These are phyloP conservation scores for Hoplodrina blanda DNA, from an alignment of 2,888 invertebrate genomes.

Conservation along the genomic window DNA sequence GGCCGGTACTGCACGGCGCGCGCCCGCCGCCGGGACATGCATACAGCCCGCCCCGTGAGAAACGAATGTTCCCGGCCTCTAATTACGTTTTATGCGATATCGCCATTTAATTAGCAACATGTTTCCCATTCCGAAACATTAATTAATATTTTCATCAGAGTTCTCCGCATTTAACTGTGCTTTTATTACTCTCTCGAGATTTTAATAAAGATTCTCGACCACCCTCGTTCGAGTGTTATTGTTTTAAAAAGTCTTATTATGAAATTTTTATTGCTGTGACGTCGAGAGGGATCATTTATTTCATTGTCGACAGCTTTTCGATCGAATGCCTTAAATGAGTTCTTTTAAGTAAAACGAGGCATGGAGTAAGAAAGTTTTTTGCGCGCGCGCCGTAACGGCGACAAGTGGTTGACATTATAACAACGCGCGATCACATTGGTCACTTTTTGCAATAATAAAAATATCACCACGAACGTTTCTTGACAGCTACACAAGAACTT, in stretches of 20 bases:
- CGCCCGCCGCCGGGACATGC: conserved; percentile 58
- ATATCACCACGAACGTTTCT: conserved; percentile 71
- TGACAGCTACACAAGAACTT: conserved; percentile 73
- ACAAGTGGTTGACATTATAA: conserved; percentile 72
- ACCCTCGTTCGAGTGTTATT: conserved; percentile 86
- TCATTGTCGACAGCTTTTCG: conserved; percentile 77
- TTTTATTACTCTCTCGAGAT: conserved; percentile 89
- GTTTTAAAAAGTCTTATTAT: conserved; percentile 86
- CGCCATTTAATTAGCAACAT: conserved; percentile 91
- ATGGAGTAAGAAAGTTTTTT: conserved; percentile 66
- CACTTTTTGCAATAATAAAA: conserved; percentile 78
- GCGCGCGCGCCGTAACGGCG: conserved; percentile 59
- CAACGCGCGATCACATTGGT: conserved; percentile 66
- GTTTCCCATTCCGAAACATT: conserved; percentile 90
- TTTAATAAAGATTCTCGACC: conserved; percentile 90
- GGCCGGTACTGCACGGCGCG: conserved; percentile 49
- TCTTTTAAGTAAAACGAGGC: conserved; percentile 68
- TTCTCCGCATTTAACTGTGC: conserved; percentile 89
- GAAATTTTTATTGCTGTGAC: conserved; percentile 80
- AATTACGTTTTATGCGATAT: conserved; percentile 90
- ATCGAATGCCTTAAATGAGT: conserved; percentile 73
- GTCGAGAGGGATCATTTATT: conserved; percentile 77
- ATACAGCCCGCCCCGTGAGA: conserved; percentile 82
- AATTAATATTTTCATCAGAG: conserved; percentile 90
- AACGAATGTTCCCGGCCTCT: conserved; percentile 88